Evolutionary conservation across 2,888 invertebrate species (phyloP), one percentile per base, ranked within the genome.

Genomic region (Acleris emargana): DNA sequence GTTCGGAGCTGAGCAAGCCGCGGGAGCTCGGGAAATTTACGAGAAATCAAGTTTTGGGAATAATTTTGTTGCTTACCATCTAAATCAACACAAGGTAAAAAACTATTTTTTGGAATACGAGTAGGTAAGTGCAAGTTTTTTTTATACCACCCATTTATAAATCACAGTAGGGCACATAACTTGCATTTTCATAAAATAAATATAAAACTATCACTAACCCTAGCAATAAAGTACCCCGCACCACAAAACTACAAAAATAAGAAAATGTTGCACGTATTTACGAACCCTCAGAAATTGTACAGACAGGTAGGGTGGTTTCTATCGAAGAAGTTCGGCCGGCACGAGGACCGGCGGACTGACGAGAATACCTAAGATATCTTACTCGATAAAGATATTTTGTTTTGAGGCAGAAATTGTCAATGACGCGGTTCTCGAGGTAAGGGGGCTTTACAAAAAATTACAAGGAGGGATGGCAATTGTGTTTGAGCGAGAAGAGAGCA

Each of bases 341-440:
- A 63, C 63, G 66, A 67, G 68, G 66, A 64, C 63, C 62, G 67
- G 61, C 59, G 57, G 66, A 66, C 68, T 60, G 64, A 25, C 64
- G 64, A 54, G 25, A 22, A 55, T 54, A n/a, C 47, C 61, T 50
- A 54, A 54, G 64, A 60, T 50, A 53, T 68, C 67, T 69, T 68
- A 68, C 72, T 71, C 71, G 71, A 73, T 71, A 73, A 73, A 74
- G 68, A 73, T 72, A 73, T 72, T 73, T 75, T 70, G 74, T 60
- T 75, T 72, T 72, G 71, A 74, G 70, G 69, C 69, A 60, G 62
- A 68, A 69, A 68, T 69, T 71, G 69, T 66, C 64, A 67, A 51
- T 60, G 62, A 66, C 68, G 59, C 71, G 47, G 32, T 55, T 59
- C 51, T 67, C 47, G 22, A 68, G 59, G 64, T 68, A 45, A 64